Evolutionary conservation across 2,888 invertebrate genomes (phyloP).

Genomic region (Beris morrisii): DNA sequence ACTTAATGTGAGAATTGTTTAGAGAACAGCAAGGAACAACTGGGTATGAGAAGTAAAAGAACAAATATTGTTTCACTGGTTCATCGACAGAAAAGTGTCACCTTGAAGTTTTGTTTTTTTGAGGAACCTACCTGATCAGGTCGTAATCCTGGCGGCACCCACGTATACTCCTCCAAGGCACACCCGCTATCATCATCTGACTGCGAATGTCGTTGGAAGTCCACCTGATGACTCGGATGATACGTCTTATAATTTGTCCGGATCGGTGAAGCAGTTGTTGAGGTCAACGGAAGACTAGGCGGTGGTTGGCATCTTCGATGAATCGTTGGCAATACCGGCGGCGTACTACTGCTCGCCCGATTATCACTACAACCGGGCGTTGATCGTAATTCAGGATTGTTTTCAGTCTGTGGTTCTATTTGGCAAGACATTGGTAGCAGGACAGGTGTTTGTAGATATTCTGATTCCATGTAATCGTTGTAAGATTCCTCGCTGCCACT

Average conservation of each 20-base stretch:
- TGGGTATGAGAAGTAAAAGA: too few species aligned
- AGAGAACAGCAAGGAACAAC: too few species aligned
- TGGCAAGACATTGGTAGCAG: constrained; percentile 10
- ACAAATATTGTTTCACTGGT: too few species aligned
- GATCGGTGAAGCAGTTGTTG: constrained; percentile 48
- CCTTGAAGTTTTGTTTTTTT: too few species aligned
- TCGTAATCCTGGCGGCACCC: constrained; percentile 95
- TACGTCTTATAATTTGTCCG: constrained; percentile 53
- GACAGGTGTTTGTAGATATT: neutral
- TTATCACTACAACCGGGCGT: constrained; percentile 15
- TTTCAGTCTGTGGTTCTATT: constrained; percentile 32
- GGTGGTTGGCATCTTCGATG: constrained; percentile 56
- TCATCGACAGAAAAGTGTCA: too few species aligned
- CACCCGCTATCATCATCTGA: constrained; percentile 98
- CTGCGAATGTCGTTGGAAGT: constrained; percentile 84
- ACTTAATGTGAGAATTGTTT: too few species aligned
- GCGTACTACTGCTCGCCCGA: constrained; percentile 20
- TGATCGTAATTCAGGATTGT: constrained; percentile 28
- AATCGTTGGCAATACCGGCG: constrained; percentile 47
- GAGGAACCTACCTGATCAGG: constrained; percentile 84
- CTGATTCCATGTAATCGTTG: constrained; percentile 3
- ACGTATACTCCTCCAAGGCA: constrained; percentile 96
- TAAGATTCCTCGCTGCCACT: neutral
- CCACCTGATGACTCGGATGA: constrained; percentile 57
- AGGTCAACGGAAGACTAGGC: constrained; percentile 49